phyloP scores from a whole-genome alignment of 2,888 invertebrate species.

The Vannuccia rotundouncinata region DNA sequence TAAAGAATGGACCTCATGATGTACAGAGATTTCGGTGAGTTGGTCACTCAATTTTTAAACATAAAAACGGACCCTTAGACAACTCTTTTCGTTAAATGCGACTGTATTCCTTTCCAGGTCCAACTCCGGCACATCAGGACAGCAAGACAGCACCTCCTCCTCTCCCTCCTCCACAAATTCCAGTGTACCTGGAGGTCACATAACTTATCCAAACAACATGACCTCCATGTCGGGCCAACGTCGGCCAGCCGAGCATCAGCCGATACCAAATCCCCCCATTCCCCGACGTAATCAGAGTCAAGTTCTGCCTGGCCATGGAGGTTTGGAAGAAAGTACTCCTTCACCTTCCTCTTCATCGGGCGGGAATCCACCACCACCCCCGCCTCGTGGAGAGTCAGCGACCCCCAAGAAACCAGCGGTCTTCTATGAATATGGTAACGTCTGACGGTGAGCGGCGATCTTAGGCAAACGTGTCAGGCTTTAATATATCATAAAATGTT shows the following conservation, averaged over 20 bases:
- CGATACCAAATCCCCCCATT: neutral
- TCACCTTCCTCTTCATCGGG: neutral
- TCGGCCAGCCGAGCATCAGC: neutral
- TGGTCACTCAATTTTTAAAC: no score
- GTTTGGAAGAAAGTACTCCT: no score
- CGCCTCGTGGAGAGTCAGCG: neutral
- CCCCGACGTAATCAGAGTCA: neutral
- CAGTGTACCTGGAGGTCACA: no score
- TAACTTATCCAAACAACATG: no score
- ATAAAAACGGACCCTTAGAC: no score
- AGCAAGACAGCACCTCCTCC: no score
- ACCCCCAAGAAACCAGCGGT: constrained; percentile 6
- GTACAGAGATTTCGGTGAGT: neutral
- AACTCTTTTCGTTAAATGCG: no score
- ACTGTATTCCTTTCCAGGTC: no score
- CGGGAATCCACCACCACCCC: neutral
- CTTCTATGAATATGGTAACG: constrained; percentile 8
- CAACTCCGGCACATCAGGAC: no score
- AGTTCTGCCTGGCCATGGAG: no score
- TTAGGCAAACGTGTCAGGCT: neutral
- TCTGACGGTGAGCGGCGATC: neutral
- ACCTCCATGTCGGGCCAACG: neutral
- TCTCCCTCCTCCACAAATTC: no score
- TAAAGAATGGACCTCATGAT: neutral
- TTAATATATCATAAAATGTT: no score